Evolutionary conservation across 2,797 vertebrate genomes (phyloP), one percentile per base, ranked within the genome.

Genomic region (Arctocebus calabarensis): DNA sequence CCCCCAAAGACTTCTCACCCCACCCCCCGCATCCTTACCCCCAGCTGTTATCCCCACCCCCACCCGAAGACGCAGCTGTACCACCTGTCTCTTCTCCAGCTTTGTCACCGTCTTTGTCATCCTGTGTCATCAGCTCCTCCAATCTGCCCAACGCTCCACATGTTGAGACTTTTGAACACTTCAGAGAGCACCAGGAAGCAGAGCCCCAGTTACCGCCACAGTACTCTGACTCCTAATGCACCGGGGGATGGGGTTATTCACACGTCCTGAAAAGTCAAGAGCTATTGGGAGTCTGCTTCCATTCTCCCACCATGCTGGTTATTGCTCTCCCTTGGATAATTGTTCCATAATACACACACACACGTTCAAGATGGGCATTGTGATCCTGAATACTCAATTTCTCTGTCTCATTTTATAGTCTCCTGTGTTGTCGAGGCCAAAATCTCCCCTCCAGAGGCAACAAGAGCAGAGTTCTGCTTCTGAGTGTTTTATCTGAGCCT

Each of bases 401-500:
- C 52, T 95, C 62, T 77, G 34, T 13, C 10, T 81, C 59, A 66
- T 84, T 32, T 91, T 88, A 79, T 3, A 66, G 5, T 81, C 7
- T 59, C 14, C n/a, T 62, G 32, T 55, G 13, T n/a, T 73, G 32
- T 29, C 66, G 61, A 84, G 22, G 14, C 34, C 71, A 70, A 64
- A n/a, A 23, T 68, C 45, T 82, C 7, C 23, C 32, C 59, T 5
- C 2, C 45, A 34, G 22, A 82, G 16, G 40, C 23, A 40, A 17
- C 20, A 57, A 70, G 37, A 77, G 17, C 70, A 66, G 37, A 19
- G 32, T 71, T 93, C 23, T 87, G 64, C 91, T 89, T 96, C 71
- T 55, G 43, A 84, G 13, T 40, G 12, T 34, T 73, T 87, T 66
- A 70, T 37, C 55, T 70, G 16, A n/a, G 23, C 25, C 27, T 68